Evolutionary conservation across 2,113 vertebrate genomes (phyloP), one percentile per base, ranked within the genome.

Genomic region (Odontesthes bonariensis): DNA sequence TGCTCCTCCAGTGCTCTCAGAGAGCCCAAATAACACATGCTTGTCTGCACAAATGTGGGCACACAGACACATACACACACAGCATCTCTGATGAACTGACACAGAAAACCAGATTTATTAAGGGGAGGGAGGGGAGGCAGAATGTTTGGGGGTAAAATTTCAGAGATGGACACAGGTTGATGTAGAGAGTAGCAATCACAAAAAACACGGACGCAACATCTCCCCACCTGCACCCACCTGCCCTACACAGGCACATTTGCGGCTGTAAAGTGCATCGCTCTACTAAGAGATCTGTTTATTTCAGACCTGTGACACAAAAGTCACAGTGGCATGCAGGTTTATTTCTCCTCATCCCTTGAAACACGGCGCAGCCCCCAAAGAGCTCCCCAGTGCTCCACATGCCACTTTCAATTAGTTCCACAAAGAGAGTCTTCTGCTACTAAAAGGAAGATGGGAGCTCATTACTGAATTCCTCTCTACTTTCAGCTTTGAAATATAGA

Each of bases 381-480:
- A 92, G 88, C 83, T 91, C 82, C 75, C 91, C 63, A 40, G 74
- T 66, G 82, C 88, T 89, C 84, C 78, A 82, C 85, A 86, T 89
- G 93, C 85, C 94, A 92, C 91, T 92, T 93, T 93, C 90, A 94
- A 93, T 94, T 93, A 93, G 91, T 93, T 92, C 92, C 92, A 91
- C 92, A 93, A 92, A 93, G 88, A 90, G 69, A 90, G 86, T 86
- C 88, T 86, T 91, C 86, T 85, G 69, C 80, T 73, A 85, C 85
- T 89, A 83, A 88, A 88, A 89, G 85, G 84, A 91, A 91, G 91
- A 91, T 85, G 89, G 88, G 79, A 92, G 91, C 91, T 92, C 94
- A 93, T 93, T 92, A 92, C 86, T 61, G 81, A 90, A 93, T 94
- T 93, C 91, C 84, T 92, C 89, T 85, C 84, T 46, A 49, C 86